phyloP scores from a whole-genome alignment of 2,888 invertebrate species.

The Ennomos erosarius region DNA sequence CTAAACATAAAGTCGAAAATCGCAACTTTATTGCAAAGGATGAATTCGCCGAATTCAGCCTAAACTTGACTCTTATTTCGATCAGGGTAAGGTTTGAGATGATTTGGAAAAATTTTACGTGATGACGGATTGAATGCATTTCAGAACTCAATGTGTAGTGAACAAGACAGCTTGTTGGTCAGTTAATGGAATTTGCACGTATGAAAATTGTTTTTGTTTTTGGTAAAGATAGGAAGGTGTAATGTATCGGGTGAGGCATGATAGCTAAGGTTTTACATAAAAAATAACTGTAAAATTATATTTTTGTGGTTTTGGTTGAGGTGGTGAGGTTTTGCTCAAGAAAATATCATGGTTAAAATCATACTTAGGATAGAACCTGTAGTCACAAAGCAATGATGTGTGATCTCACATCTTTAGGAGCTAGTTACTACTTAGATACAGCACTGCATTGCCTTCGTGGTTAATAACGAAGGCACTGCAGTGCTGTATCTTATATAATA shows the following conservation, averaged over 20 bases:
- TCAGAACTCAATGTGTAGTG: constrained; percentile 42
- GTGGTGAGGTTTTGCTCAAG: too few relatives aligned
- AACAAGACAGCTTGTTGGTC: constrained; percentile 55
- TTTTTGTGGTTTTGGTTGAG: too few relatives aligned
- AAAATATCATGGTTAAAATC: too few relatives aligned
- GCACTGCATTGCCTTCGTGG: too few relatives aligned
- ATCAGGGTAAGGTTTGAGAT: constrained; percentile 4
- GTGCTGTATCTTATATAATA: too few relatives aligned
- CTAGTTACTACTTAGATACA: too few relatives aligned
- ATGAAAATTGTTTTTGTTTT: constrained; percentile 50
- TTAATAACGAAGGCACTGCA: too few relatives aligned
- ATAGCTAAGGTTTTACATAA: too few relatives aligned
- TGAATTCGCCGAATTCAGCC: neutral
- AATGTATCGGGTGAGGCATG: neutral
- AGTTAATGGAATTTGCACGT: constrained; percentile 63
- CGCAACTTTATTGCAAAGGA: neutral
- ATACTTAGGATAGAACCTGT: too few relatives aligned
- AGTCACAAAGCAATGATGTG: too few relatives aligned
- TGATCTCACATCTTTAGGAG: too few relatives aligned
- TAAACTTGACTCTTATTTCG: constrained; percentile 4
- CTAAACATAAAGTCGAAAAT: constrained; percentile 21
- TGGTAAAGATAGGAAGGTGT: constrained; percentile 13
- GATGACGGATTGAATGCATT: constrained; percentile 72
- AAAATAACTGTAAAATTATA: too few relatives aligned
- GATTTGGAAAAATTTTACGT: neutral